These are phyloP conservation scores for Trichoplusia ni DNA, from an alignment of 1,140 invertebrate genomes.

Conservation along the genomic window DNA sequence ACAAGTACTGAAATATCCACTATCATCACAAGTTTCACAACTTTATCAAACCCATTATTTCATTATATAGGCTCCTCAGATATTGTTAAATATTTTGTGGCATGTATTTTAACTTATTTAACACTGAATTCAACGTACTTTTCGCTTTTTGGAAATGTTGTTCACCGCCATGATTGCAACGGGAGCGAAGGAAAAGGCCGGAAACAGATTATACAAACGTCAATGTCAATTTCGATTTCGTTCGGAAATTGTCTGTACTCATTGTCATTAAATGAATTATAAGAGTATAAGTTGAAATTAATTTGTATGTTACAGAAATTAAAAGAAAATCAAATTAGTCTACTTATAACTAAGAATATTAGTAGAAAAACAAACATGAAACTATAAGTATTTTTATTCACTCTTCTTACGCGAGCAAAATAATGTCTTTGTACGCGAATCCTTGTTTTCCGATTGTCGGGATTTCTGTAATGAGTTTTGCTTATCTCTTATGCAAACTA, in stretches of 20 bases:
- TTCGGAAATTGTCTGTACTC: slow-evolving; percentile 21
- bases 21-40: slow-evolving; percentile 64
- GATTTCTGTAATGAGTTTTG: no score
- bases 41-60: slow-evolving; percentile 32
- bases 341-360: no score
- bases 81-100: slow-evolving; percentile 9
- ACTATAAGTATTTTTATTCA: no score
- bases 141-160: slow-evolving; percentile 80
- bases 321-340: no score
- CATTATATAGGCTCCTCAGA: slow-evolving; percentile 10
- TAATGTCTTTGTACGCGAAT: no score
- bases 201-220: slow-evolving; percentile 52
- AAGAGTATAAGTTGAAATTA: neutral
- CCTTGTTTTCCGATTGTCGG: no score
- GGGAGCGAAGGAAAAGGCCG: slow-evolving; percentile 67
- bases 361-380: no score
- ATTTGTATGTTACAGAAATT: no score
- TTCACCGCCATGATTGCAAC: slow-evolving; percentile 77
- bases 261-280: no score
- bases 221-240: slow-evolving; percentile 53
- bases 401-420: no score
- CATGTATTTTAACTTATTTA: slow-evolving; percentile 55
- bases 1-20: slow-evolving; percentile 50
- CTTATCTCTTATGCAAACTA: no score
- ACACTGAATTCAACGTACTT: slow-evolving; percentile 66